A percentile compares a stretch with the other conserved stretches of the same genome.
Conservation (phyloP, 2,888 invertebrate species). For the Gonocerus acuteangulatus region DNA sequence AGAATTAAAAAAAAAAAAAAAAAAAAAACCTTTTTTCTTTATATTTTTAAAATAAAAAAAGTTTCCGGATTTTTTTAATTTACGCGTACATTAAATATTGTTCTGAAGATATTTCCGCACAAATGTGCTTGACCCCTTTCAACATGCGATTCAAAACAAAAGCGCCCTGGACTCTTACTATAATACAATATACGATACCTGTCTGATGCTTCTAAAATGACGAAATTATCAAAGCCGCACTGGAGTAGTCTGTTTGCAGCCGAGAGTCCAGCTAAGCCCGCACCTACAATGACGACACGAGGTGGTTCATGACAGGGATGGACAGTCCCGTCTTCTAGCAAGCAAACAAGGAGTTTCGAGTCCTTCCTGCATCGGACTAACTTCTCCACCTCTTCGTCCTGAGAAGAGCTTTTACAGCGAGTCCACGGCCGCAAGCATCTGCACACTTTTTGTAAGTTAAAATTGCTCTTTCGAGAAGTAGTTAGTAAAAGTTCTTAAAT, state of each 20-base stretch:
- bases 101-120: too few relatives aligned
- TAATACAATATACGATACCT: too few relatives aligned
- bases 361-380: slow-evolving; percentile 27
- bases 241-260: slow-evolving; percentile 65
- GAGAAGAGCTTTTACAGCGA: neutral
- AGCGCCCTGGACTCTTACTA: too few relatives aligned
- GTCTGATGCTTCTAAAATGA: slow-evolving; percentile 68
- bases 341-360: slow-evolving; percentile 22
- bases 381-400: slow-evolving; percentile 13
- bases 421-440: neutral
- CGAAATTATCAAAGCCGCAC: slow-evolving; percentile 65
- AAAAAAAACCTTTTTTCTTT: too few relatives aligned
- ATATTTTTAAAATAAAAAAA: too few relatives aligned
- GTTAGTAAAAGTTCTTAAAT: too few relatives aligned
- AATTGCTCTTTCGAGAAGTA: too few relatives aligned
- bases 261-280: slow-evolving; percentile 72
- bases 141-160: too few relatives aligned
- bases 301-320: slow-evolving; percentile 50
- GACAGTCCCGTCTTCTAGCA: slow-evolving; percentile 29
- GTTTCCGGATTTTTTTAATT: too few relatives aligned
- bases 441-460: neutral
- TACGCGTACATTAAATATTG: too few relatives aligned
- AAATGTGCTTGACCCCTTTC: too few relatives aligned
- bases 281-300: slow-evolving; percentile 66
- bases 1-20: too few relatives aligned